Conservation (phyloP, 2,888 invertebrate species). For the Cepaea hortensis region DNA sequence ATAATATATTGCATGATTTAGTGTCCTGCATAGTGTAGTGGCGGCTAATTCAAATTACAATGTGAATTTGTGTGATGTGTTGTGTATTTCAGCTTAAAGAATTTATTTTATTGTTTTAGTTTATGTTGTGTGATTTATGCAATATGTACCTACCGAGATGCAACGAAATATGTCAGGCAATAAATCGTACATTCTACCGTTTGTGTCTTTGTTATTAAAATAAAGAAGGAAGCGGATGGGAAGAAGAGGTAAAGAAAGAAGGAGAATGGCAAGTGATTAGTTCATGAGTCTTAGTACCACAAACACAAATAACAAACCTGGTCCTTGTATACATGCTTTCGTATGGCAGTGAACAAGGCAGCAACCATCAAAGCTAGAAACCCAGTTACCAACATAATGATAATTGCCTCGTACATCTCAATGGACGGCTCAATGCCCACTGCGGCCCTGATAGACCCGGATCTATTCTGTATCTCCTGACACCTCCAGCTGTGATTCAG, state of each 20-base stretch:
- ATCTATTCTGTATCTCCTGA: constrained; percentile 44
- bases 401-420: constrained; percentile 60
- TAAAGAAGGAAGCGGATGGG: neutral
- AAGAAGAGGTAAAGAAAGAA: neutral
- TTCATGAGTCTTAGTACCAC: neutral
- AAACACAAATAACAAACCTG: constrained; percentile 55
- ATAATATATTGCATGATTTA: neutral
- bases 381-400: constrained; percentile 63
- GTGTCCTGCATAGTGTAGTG: neutral
- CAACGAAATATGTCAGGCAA: too few species aligned
- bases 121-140: too few species aligned
- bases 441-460: constrained; percentile 4
- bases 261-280: neutral
- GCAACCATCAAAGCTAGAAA: constrained; percentile 66
- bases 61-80: too few species aligned
- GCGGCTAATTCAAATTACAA: too few species aligned
- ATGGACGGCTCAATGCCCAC: constrained; percentile 57
- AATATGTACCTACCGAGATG: too few species aligned
- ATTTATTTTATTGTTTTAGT: too few species aligned
- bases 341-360: constrained; percentile 60
- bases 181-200: too few species aligned
- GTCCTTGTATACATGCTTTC: constrained; percentile 64
- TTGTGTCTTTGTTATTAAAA: too few species aligned
- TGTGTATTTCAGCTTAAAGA: too few species aligned
- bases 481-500: constrained; percentile 46